Base-by-base conservation (phyloP, 2,113 vertebrate species). In the Oryzias curvinotus region DNA sequence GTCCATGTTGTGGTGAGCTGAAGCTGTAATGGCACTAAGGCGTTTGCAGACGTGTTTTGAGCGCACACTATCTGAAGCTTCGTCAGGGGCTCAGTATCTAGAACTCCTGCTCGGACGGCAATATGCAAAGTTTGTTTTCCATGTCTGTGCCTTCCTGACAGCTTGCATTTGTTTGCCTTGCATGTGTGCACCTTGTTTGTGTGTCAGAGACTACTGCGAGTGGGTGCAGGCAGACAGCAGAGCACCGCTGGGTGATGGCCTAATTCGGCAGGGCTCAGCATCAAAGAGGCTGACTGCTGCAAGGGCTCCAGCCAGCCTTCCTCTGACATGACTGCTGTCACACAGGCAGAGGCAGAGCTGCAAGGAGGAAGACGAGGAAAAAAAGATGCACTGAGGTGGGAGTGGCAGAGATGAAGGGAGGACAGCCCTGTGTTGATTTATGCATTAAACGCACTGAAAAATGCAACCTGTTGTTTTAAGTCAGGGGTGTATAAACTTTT, bases 211-310 rank as follows among this genome's bases (percentile, higher is more conserved):
- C 49, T 62, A 52, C 54, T 65, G 53, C 48, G 68, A 67, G 62
- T 74, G 57, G 63, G 45, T 65, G 76, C 57, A 72, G 46, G 69
- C 69, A 80, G 77, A 63, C 68, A 77, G 78, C 81, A 82, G 73
- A 80, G 78, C 75, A 84, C 80, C 73, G 58, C 84, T 87, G 88
- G 78, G 87, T 77, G 78, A 86, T 87, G 89, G 81, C 88, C 88
- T 88, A 91, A 87, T 91, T 90, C 88, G 83, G 87, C 75, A 65
- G 80, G 75, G 85, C 88, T 85, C 73, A 79, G 82, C 90, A 85
- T 91, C 86, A 90, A 91, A 89, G 86, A 73, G 75, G 64, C 71
- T 75, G 80, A 87, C 73, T 87, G 77, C 86, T 87, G 85, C 67
- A 75, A 84, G 78, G 74, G 81, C 78, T 83, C 79, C 83, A 84